phyloP scores from a whole-genome alignment of 2,113 vertebrate genomes.

The Macrotus californicus region DNA sequence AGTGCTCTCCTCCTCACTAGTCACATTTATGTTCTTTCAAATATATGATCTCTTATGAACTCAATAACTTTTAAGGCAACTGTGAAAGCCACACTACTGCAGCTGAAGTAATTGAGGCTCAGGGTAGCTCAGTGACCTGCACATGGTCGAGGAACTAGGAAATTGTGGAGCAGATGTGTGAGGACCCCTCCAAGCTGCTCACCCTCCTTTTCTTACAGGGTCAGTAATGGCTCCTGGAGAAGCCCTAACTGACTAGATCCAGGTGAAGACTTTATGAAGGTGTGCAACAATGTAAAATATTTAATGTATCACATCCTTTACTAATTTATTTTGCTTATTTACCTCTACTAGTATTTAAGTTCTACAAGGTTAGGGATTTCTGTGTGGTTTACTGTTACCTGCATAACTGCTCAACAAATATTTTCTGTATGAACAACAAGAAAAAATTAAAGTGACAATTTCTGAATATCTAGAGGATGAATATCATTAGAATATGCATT shows the following conservation, averaged over 20 bases:
- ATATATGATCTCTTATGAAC: background rate
- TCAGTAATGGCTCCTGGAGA: background rate
- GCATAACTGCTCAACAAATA: background rate
- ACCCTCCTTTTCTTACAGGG: accelerated
- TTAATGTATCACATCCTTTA: background rate
- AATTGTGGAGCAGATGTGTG: background rate
- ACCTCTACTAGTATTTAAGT: background rate
- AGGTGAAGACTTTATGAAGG: background rate
- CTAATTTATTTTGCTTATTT: background rate
- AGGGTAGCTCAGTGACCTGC: too few relatives aligned
- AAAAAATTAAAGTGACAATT: background rate
- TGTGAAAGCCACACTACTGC: too few relatives aligned
- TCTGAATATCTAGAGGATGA: background rate
- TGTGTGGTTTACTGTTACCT: background rate
- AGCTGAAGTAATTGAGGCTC: background rate
- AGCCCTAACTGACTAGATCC: accelerated
- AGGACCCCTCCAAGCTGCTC: accelerated
- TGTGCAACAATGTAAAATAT: background rate
- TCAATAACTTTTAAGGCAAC: background rate
- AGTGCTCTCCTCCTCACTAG: background rate
- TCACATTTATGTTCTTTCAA: background rate
- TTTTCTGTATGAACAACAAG: background rate
- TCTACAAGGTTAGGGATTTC: background rate
- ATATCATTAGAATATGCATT: background rate
- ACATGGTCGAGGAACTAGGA: background rate